A percentile compares a stretch with the other conserved stretches of the same genome.
Evolutionary conservation across 2,888 invertebrate genomes (phyloP).

Genomic region (Eretmocerus hayati): DNA sequence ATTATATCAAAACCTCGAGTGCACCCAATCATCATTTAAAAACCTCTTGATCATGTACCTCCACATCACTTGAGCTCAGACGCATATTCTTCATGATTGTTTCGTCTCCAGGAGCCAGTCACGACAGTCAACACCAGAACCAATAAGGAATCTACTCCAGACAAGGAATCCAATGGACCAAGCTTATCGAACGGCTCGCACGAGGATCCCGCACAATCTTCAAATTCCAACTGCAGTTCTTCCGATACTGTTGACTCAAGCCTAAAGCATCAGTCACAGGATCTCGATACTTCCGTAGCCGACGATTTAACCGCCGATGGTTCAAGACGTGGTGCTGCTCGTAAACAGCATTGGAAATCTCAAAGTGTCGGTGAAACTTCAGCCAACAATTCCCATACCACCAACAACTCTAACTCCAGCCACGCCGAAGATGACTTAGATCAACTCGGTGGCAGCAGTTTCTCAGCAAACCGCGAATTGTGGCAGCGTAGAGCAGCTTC

Average conservation of each 20-base stretch:
- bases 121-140: not conserved
- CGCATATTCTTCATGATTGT: too few relatives aligned
- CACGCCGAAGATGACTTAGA: not conserved
- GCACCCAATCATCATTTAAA: too few relatives aligned
- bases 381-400: slow-evolving; percentile 19
- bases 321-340: slow-evolving; percentile 26
- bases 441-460: slow-evolving; percentile 32
- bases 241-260: not conserved
- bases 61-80: too few relatives aligned
- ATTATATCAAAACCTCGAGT: too few relatives aligned
- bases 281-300: too few relatives aligned
- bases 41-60: too few relatives aligned
- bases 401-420: slow-evolving; percentile 4
- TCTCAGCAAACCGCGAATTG: slow-evolving; percentile 52
- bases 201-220: too few relatives aligned
- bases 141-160: slow-evolving; percentile 31
- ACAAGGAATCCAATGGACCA: slow-evolving; percentile 27
- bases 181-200: too few relatives aligned
- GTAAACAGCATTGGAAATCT: slow-evolving; percentile 47
- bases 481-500: slow-evolving; percentile 58
- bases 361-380: slow-evolving; percentile 48
- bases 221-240: too few relatives aligned
- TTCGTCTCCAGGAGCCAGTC: not conserved
- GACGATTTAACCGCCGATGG: not conserved
- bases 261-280: not conserved